Evolutionary conservation across 2,113 vertebrate species (phyloP).

Genomic region (Chaetodon auriga): DNA sequence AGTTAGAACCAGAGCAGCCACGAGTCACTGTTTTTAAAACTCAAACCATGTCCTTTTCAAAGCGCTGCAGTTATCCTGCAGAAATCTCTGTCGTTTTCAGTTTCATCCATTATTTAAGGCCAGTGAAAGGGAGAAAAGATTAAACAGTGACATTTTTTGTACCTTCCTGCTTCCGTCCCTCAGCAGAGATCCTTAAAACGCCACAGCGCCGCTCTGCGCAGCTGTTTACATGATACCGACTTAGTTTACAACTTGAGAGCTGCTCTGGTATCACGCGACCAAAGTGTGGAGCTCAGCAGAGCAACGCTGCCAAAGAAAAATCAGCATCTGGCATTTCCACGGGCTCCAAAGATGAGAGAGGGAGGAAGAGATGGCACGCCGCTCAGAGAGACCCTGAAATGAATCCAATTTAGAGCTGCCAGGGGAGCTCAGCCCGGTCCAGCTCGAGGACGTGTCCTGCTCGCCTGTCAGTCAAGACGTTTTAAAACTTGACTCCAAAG

Average conservation of each 20-base stretch:
- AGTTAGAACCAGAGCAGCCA: neutral
- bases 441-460: conserved; percentile 23
- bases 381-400: conserved; percentile 41
- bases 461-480: conserved; percentile 50
- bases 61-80: conserved; percentile 23
- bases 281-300: conserved; percentile 22
- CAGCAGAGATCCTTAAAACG: neutral
- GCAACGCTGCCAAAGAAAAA: neutral
- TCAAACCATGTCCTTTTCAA: neutral
- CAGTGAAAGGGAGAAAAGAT: neutral
- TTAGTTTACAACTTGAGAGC: neutral
- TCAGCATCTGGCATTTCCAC: conserved; percentile 11
- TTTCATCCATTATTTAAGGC: conserved; percentile 42
- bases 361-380: neutral
- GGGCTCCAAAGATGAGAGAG: neutral
- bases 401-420: conserved; percentile 42
- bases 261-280: neutral
- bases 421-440: conserved; percentile 29
- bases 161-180: neutral
- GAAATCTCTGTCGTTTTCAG: conserved; percentile 2
- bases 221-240: conserved; percentile 4
- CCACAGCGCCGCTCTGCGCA: neutral
- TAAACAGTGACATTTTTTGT: neutral
- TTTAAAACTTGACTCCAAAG: conserved; percentile 54
- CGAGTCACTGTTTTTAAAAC: conserved; percentile 20